Evolutionary conservation across 2,888 invertebrate species (phyloP).

Genomic region (Hesperia comma): DNA sequence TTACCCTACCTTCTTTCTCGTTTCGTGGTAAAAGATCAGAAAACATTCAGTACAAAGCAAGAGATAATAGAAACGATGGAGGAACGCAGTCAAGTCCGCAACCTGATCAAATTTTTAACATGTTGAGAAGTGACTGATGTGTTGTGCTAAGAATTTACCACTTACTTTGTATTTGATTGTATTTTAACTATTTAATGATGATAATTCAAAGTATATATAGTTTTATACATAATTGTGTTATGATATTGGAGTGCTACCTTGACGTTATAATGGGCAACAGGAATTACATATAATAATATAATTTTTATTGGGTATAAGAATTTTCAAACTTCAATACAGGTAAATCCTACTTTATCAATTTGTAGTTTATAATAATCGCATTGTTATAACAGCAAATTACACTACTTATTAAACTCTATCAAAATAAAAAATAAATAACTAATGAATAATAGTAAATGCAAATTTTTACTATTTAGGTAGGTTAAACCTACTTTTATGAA

Average conservation of each 20-base stretch:
- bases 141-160: slow-evolving; percentile 18
- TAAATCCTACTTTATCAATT: not conserved
- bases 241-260: not conserved
- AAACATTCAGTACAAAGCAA: slow-evolving; percentile 39
- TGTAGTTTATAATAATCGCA: no score
- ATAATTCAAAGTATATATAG: slow-evolving; percentile 16
- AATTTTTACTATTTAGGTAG: no score
- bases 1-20: slow-evolving; percentile 46
- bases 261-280: not conserved
- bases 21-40: slow-evolving; percentile 30
- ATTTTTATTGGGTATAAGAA: no score
- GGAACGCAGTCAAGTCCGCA: slow-evolving; percentile 41
- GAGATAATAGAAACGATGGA: slow-evolving; percentile 52
- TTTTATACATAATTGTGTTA: slow-evolving; percentile 1
- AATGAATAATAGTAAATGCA: no score
- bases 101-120: slow-evolving; percentile 19
- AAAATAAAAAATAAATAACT: no score
- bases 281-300: not conserved
- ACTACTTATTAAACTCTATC: no score
- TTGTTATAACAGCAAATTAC: no score
- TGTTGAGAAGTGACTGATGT: slow-evolving; percentile 29
- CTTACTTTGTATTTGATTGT: slow-evolving; percentile 21
- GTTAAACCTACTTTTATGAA: no score
- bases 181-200: slow-evolving; percentile 12
- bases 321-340: not conserved